phyloP scores from a whole-genome alignment of 1,140 invertebrate species.

The Cherax quadricarinatus region DNA sequence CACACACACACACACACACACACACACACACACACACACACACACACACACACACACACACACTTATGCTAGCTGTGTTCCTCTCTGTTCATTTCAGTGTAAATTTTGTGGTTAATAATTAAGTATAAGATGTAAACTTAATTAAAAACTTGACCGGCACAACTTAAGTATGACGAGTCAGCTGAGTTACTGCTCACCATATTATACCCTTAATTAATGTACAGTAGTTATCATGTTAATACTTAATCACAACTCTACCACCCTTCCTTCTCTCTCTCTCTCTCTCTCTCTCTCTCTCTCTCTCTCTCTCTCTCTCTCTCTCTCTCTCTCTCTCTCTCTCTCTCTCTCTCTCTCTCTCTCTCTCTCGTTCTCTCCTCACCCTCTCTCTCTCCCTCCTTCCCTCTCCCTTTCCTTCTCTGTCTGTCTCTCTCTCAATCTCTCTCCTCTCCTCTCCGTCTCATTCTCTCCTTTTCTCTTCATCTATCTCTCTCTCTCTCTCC shows the following conservation, averaged over 20 bases:
- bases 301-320: slow-evolving; percentile 42
- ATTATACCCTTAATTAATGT: too few species aligned
- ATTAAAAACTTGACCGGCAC: not conserved
- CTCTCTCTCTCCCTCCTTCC: not conserved
- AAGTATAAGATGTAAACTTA: too few species aligned
- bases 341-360: slow-evolving; percentile 42
- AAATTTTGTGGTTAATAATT: too few species aligned
- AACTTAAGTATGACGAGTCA: not conserved
- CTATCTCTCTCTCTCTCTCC: not conserved
- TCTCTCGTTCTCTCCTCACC: slow-evolving; percentile 2
- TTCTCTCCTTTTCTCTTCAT: not conserved
- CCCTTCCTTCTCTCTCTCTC: not conserved
- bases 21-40: not conserved
- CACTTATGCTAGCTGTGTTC: not conserved
- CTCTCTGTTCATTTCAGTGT: not conserved
- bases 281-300: slow-evolving; percentile 33
- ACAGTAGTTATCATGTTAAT: too few species aligned
- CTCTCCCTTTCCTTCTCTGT: not conserved
- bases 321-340: slow-evolving; percentile 42
- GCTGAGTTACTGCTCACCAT: too few species aligned
- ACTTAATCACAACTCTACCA: too few species aligned
- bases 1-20: too few species aligned
- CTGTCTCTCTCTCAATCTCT: too few species aligned
- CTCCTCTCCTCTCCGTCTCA: not conserved
- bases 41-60: not conserved